phyloP scores from a whole-genome alignment of 92 coral and sea anemone genomes.

The Paramuricea clavata region DNA sequence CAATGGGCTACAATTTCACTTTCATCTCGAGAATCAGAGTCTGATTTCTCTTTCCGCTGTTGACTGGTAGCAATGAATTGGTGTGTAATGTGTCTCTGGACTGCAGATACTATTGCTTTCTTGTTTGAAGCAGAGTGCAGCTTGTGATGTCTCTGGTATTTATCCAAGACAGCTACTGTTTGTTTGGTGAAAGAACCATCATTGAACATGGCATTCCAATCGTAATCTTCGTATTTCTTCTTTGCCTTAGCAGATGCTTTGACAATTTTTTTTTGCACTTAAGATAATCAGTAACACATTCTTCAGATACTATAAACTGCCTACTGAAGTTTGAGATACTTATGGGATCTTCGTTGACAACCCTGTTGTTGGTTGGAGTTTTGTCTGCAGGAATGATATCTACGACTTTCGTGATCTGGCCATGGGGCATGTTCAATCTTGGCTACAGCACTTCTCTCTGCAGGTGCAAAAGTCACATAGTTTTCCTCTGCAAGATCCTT shows the following conservation, averaged over 20 bases:
- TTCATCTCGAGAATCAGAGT: conserved; percentile 47
- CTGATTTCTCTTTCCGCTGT: conserved; percentile 57
- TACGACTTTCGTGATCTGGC: no score
- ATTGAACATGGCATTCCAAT: conserved; percentile 66
- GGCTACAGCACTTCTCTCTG: conserved; percentile 42
- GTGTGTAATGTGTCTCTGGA: conserved; percentile 69
- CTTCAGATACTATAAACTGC: conserved; percentile 65
- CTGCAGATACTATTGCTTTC: conserved; percentile 65
- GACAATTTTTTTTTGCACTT: conserved; percentile 48
- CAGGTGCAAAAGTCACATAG: conserved; percentile 56
- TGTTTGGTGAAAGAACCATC: conserved; percentile 65
- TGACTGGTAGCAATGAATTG: conserved; percentile 47
- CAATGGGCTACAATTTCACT: conserved; percentile 23
- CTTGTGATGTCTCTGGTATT: conserved; percentile 59
- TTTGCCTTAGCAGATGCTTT: conserved; percentile 42
- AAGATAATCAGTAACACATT: conserved; percentile 70
- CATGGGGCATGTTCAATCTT: conserved; percentile 46
- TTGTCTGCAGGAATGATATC: no score
- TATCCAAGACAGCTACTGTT: conserved; percentile 57
- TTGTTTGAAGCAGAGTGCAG: conserved; percentile 59
- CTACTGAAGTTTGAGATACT: conserved; percentile 60
- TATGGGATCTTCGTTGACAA: conserved; percentile 65
- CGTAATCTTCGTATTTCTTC: conserved; percentile 61
- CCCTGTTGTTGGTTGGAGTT: conserved; percentile 57
- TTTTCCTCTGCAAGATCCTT: conserved; percentile 52